Conservation (phyloP, 2,888 invertebrate genomes). For the Synanthedon myopaeformis region DNA sequence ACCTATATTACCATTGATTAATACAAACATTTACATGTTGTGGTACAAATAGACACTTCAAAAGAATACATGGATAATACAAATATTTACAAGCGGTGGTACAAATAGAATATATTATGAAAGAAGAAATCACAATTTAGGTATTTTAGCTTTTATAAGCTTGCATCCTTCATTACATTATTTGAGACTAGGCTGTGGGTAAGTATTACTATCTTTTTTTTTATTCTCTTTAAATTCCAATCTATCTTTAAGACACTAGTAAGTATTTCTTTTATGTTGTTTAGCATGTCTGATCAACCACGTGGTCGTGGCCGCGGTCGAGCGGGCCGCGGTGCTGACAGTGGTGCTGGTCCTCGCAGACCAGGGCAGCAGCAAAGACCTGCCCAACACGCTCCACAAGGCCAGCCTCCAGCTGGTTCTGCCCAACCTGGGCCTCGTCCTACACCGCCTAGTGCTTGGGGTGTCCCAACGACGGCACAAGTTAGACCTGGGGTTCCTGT, state of each 20-base stretch:
- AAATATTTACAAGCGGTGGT: no score
- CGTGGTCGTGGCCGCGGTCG: constrained; percentile 40
- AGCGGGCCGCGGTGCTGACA: constrained; percentile 29
- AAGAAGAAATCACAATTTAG: no score
- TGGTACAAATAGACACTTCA: no score
- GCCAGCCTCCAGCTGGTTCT: constrained; percentile 13
- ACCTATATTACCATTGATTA: no score
- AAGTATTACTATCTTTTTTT: not conserved
- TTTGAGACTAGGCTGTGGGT: not conserved
- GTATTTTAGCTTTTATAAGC: no score
- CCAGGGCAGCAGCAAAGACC: constrained; percentile 15
- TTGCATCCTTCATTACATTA: no score
- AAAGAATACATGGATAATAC: no score
- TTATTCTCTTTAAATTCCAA: no score
- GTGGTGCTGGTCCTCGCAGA: constrained; percentile 19
- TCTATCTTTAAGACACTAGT: not conserved
- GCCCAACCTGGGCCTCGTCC: constrained; percentile 33
- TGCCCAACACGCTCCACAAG: constrained; percentile 1
- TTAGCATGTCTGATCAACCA: constrained; percentile 30
- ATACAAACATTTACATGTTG: no score
- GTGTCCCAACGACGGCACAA: constrained; percentile 36
- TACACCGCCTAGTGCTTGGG: constrained; percentile 53
- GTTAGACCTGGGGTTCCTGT: constrained; percentile 43
- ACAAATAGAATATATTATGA: no score
- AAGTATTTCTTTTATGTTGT: constrained; percentile 1